A percentile compares a stretch with the other conserved stretches of the same genome.
Evolutionary conservation across 92 coral and sea anemone genomes (phyloP).

Genomic region (Pocillopora meandrina): DNA sequence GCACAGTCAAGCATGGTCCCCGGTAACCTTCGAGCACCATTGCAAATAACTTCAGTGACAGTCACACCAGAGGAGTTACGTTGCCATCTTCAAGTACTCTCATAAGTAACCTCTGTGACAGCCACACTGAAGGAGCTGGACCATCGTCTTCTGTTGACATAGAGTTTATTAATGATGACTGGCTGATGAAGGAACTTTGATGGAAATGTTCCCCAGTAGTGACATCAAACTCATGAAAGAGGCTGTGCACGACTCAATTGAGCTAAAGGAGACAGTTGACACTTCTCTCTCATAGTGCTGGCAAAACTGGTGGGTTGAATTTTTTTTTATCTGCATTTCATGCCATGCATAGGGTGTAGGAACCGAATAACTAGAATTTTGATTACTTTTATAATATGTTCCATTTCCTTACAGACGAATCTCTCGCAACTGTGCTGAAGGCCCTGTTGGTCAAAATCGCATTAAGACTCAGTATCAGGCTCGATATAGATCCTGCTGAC

Average conservation of each 20-base stretch:
- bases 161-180: constrained; percentile 8
- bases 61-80: too few relatives aligned
- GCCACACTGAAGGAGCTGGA: too few relatives aligned
- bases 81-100: neutral
- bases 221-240: constrained; percentile 21
- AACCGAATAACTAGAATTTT: too few relatives aligned
- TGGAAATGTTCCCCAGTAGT: constrained; percentile 2
- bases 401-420: neutral
- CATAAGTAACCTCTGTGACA: constrained; percentile 9
- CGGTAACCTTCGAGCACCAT: too few relatives aligned
- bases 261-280: constrained; percentile 26
- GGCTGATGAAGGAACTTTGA: constrained; percentile 17
- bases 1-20: too few relatives aligned
- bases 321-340: too few relatives aligned
- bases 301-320: neutral
- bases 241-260: constrained; percentile 14
- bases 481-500: constrained; percentile 47
- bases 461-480: constrained; percentile 24
- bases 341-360: too few relatives aligned
- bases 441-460: constrained; percentile 10
- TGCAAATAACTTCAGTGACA: too few relatives aligned
- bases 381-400: too few relatives aligned
- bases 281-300: neutral
- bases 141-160: neutral
- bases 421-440: constrained; percentile 21